A percentile compares a stretch with the other conserved stretches of the same genome.
Evolutionary conservation across 2,888 invertebrate genomes (phyloP).

Genomic region (Lysandra coridon): DNA sequence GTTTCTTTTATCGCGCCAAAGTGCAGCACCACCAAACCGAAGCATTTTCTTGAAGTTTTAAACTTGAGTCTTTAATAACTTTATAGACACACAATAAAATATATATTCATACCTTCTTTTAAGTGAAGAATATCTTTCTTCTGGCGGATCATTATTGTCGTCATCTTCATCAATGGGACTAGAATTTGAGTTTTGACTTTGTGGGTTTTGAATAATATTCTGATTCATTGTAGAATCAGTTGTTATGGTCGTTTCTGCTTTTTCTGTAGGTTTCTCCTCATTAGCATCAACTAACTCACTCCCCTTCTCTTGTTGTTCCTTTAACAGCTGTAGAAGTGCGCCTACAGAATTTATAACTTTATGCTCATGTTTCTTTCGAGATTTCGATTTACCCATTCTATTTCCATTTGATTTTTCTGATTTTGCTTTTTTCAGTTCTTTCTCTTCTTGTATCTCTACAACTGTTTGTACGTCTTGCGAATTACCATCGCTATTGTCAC

Average conservation of each 20-base stretch:
- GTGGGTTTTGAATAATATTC: conserved; percentile 31
- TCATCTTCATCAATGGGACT: conserved; percentile 55
- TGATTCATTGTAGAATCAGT: conserved; percentile 19
- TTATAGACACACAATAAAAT: conserved; percentile 3
- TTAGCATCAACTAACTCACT: conserved; percentile 54
- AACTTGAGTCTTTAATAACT: no score
- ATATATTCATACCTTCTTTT: conserved; percentile 73
- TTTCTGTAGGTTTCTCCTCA: conserved; percentile 46
- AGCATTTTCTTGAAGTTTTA: no score
- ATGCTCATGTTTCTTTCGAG: conserved; percentile 53
- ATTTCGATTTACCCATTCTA: not conserved
- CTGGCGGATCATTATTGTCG: conserved; percentile 76
- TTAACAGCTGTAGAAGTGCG: conserved; percentile 77
- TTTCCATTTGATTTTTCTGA: conserved; percentile 37
- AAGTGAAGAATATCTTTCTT: conserved; percentile 72
- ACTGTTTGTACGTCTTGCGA: conserved; percentile 70
- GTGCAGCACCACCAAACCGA: no score
- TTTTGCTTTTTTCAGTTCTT: conserved; percentile 50
- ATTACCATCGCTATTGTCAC: conserved; percentile 70
- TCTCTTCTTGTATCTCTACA: conserved; percentile 60
- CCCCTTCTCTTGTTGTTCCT: conserved; percentile 60
- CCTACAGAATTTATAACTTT: conserved; percentile 79
- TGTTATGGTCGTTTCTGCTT: conserved; percentile 35
- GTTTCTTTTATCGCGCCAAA: no score
- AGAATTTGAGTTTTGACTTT: conserved; percentile 24